These are phyloP conservation scores for Chrysomela aeneicollis DNA, from an alignment of 2,888 invertebrate species.

Conservation along the genomic window DNA sequence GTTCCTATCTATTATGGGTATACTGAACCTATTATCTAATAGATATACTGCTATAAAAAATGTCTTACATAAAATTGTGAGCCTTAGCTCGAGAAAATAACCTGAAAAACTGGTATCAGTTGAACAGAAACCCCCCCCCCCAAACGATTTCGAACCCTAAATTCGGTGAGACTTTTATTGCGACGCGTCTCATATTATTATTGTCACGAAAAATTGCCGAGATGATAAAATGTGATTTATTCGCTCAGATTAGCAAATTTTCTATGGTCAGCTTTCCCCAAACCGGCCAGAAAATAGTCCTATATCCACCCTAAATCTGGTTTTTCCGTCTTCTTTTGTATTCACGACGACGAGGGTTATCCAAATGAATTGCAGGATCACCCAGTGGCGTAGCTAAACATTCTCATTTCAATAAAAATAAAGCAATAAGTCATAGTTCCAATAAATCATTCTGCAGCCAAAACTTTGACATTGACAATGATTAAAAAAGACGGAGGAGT, in stretches of 20 bases:
- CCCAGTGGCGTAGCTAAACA: slow-evolving; percentile 26
- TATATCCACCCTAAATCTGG: slow-evolving; percentile 39
- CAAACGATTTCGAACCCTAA: slow-evolving; percentile 1
- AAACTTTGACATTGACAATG: too few relatives aligned
- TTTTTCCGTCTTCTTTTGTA: slow-evolving; percentile 37
- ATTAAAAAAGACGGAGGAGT: too few relatives aligned
- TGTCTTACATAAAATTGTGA: too few relatives aligned
- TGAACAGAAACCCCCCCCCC: too few relatives aligned
- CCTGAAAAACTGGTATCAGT: not conserved
- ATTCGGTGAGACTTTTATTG: slow-evolving; percentile 26
- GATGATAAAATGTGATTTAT: slow-evolving; percentile 47
- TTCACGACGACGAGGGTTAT: slow-evolving; percentile 31
- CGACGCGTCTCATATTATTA: slow-evolving; percentile 35
- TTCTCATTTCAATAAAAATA: not conserved
- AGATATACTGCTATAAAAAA: too few relatives aligned
- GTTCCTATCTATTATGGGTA: too few relatives aligned
- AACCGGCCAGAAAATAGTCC: slow-evolving; percentile 41
- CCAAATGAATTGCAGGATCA: slow-evolving; percentile 36
- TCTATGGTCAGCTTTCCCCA: slow-evolving; percentile 47
- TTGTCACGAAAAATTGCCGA: slow-evolving; percentile 31
- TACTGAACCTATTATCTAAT: too few relatives aligned
- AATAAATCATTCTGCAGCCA: not conserved
- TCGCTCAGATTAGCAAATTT: slow-evolving; percentile 47
- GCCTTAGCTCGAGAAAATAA: too few relatives aligned
- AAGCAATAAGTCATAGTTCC: too few relatives aligned